Base-by-base conservation (phyloP, 23 tunicate species). In the Halocynthia aurantium region DNA sequence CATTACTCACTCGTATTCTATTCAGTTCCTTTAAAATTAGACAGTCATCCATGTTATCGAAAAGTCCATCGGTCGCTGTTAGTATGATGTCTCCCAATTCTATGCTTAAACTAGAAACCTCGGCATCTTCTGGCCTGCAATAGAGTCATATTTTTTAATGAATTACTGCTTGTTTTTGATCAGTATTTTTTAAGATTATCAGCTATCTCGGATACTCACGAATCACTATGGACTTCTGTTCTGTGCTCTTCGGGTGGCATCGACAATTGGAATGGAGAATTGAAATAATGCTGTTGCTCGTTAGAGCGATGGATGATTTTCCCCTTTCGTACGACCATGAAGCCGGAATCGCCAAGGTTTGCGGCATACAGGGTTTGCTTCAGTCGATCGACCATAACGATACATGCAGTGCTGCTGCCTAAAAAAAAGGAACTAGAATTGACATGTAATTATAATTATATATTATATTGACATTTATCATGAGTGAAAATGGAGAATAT, bases 401-500 rank as follows among this genome's bases (percentile, higher is more conserved):
- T 90, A 73, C 99, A 96, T 7, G 95, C 99, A 8, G 99, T 96
- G 82, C 96, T 90, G 83, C 96, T 90, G 0, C 99, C 99, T 83
- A 85, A 20, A 31, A 31, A 31, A 31, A 31, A 31, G 44, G 44
- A 31, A 31, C 44, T 0, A 31, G 44, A 31, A 1, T 31, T 31
- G 44, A 31, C 44, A 31, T 31, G 44, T 31, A 31, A 31, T 31
- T 31, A 31, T 31, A 0, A 31, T 31, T 31, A 31, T 31, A 31
- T 31, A 31, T 31, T 31, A 31, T 31, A 31, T 31, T 31, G 44
- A 31, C 44, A 31, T 31, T 31, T 31, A 31, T 31, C 44, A 31
- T 1, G 44, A 31, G 44, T 31, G 1, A 31, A 31, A 31, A 31
- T 31, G 44, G 4, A 31, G 44, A 31, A 31, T 31, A 31, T 31